A percentile compares a stretch with the other conserved stretches of the same genome.
Conservation (phyloP, 2,113 vertebrate genomes). For the Myiopsitta monachus region DNA sequence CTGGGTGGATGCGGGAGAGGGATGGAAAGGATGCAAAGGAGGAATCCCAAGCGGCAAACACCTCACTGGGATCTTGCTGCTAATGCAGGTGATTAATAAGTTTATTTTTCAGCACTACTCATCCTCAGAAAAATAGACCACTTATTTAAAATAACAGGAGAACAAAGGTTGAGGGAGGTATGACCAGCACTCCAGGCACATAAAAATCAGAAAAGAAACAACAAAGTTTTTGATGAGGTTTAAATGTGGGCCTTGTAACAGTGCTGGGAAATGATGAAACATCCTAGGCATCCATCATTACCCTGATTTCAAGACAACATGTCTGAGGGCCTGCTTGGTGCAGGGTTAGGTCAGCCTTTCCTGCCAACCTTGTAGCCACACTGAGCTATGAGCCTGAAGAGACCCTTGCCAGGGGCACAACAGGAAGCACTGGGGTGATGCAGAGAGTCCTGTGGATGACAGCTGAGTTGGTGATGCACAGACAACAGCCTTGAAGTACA, state of each 20-base stretch:
- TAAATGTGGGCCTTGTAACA: conserved; percentile 49
- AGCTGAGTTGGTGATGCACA: not conserved
- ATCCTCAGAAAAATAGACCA: not conserved
- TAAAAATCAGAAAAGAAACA: conserved; percentile 60
- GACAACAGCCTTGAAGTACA: not conserved
- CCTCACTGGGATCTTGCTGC: not conserved
- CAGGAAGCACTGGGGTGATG: not conserved
- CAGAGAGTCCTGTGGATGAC: accelerated
- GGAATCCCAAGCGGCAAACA: accelerated
- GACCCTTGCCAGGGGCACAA: not conserved
- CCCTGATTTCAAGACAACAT: conserved; percentile 60
- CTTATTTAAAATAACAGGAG: not conserved
- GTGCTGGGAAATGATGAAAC: conserved; percentile 68
- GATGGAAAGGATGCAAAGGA: not conserved
- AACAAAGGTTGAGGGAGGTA: not conserved
- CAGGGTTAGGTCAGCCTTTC: conserved; percentile 63
- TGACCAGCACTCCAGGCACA: not conserved
- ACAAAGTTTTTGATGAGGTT: conserved; percentile 60
- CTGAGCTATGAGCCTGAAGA: not conserved
- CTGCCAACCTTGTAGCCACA: conserved; percentile 16
- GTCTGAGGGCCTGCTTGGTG: conserved; percentile 41
- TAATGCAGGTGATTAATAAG: not conserved
- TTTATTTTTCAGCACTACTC: not conserved
- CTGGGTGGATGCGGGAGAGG: not conserved
- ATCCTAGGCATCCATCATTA: conserved; percentile 66